A percentile compares a stretch with the other conserved stretches of the same genome.
phyloP scores from a whole-genome alignment of 2,888 invertebrate species.

The Aspidiotus rigidus region DNA sequence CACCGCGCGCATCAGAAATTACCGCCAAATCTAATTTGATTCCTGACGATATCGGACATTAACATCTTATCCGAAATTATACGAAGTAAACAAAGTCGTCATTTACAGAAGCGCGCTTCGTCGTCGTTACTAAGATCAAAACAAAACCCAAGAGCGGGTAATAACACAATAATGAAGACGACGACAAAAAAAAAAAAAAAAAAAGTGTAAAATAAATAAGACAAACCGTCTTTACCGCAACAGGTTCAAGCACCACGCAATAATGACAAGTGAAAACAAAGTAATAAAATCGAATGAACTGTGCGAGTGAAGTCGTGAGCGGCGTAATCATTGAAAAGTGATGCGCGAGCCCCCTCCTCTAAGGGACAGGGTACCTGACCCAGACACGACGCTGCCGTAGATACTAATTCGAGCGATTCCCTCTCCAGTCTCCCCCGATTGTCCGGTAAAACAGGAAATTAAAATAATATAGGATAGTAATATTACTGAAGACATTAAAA shows the following conservation, averaged over 20 bases:
- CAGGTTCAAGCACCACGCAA: conserved; percentile 25
- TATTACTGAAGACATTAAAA: conserved; percentile 32
- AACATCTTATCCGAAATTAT: conserved; percentile 15
- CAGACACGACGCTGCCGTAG: conserved; percentile 18
- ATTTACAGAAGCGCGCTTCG: conserved; percentile 11
- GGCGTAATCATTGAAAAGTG: conserved; percentile 33
- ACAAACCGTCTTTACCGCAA: not conserved
- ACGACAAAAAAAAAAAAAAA: conserved; percentile 6
- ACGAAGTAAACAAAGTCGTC: not conserved
- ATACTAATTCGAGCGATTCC: conserved; percentile 27
- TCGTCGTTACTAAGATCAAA: not conserved
- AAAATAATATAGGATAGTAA: conserved; percentile 31
- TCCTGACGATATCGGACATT: conserved; percentile 25
- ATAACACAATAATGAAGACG: not conserved
- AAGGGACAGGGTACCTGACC: conserved; percentile 32
- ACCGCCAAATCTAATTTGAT: conserved; percentile 28
- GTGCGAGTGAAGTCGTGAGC: conserved; percentile 32
- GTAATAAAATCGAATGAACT: conserved; percentile 33
- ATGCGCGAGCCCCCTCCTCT: conserved; percentile 27
- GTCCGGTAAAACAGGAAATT: conserved; percentile 33
- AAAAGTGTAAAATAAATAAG: conserved; percentile 1
- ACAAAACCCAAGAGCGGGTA: no score
- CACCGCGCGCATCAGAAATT: conserved; percentile 13
- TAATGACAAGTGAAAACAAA: conserved; percentile 34
- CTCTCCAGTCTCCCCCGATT: conserved; percentile 22